These are phyloP conservation scores for Abramis brama DNA, from an alignment of 2,113 vertebrate genomes.

Conservation along the genomic window DNA sequence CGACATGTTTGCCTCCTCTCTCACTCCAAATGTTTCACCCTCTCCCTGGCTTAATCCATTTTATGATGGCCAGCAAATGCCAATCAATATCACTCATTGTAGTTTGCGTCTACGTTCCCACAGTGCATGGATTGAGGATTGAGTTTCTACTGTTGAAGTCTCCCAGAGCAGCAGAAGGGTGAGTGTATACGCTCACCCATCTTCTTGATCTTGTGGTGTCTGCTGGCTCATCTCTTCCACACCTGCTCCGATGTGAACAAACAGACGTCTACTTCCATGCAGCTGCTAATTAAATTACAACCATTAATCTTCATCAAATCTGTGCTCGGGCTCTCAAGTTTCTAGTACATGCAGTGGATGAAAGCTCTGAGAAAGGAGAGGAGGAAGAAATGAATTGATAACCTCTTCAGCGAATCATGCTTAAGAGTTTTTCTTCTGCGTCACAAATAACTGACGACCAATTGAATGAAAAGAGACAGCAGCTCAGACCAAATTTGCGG, in stretches of 20 bases:
- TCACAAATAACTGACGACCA: background rate
- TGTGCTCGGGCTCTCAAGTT: conserved; percentile 27
- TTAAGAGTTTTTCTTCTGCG: background rate
- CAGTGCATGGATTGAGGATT: background rate
- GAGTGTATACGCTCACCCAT: background rate
- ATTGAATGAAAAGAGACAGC: background rate
- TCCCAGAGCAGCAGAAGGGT: background rate
- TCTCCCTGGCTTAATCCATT: conserved; percentile 48
- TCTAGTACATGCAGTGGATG: conserved; percentile 19
- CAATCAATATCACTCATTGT: conserved; percentile 39
- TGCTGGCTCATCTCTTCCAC: conserved; percentile 39
- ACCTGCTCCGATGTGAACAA: conserved; percentile 54
- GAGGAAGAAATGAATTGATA: conserved; percentile 11
- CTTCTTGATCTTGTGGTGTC: conserved; percentile 8
- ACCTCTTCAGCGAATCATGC: conserved; percentile 1
- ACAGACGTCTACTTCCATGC: conserved; percentile 47
- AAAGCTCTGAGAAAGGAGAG: conserved; percentile 11
- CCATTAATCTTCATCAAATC: conserved; percentile 57
- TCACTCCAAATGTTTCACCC: conserved; percentile 37
- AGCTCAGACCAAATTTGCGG: background rate
- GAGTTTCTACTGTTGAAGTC: background rate
- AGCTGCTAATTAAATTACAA: conserved; percentile 52
- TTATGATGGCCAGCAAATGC: conserved; percentile 57
- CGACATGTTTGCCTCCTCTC: conserved; percentile 42
- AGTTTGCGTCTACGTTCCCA: conserved; percentile 12